These are phyloP conservation scores for Bruchidius siliquastri DNA, from an alignment of 2,888 invertebrate species.

Conservation along the genomic window DNA sequence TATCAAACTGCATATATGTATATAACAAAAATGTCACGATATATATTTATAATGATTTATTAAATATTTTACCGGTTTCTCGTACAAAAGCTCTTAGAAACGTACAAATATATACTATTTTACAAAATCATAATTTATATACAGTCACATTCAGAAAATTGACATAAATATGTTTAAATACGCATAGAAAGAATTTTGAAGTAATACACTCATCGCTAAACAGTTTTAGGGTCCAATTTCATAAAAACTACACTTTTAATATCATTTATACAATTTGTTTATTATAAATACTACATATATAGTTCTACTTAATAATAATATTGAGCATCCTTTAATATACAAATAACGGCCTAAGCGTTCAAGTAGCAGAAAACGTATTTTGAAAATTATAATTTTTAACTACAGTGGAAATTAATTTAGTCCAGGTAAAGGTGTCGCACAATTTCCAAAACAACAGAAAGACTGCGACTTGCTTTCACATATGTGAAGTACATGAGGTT, in stretches of 20 bases:
- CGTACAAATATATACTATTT: background rate
- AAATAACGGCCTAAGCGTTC: constrained; percentile 47
- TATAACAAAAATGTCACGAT: background rate
- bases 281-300: constrained; percentile 47
- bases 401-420: constrained; percentile 17
- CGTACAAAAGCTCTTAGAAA: background rate
- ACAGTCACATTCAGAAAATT: background rate
- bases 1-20: background rate
- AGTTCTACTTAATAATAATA: constrained; percentile 44
- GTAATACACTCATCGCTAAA: background rate
- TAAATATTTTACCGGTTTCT: background rate
- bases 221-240: background rate
- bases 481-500: too few relatives aligned
- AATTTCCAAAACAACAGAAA: background rate
- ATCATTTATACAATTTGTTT: constrained; percentile 46
- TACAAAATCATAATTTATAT: background rate
- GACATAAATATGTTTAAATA: background rate
- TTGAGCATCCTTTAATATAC: constrained; percentile 51
- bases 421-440: background rate
- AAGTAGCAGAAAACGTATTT: constrained; percentile 46
- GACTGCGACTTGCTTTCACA: too few relatives aligned
- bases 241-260: constrained; percentile 1
- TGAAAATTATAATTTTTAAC: constrained; percentile 16
- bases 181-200: background rate
- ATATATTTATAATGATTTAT: background rate